A percentile compares a stretch with the other conserved stretches of the same genome.
phyloP scores from a whole-genome alignment of 2,113 vertebrate genomes.

The Egretta garzetta region DNA sequence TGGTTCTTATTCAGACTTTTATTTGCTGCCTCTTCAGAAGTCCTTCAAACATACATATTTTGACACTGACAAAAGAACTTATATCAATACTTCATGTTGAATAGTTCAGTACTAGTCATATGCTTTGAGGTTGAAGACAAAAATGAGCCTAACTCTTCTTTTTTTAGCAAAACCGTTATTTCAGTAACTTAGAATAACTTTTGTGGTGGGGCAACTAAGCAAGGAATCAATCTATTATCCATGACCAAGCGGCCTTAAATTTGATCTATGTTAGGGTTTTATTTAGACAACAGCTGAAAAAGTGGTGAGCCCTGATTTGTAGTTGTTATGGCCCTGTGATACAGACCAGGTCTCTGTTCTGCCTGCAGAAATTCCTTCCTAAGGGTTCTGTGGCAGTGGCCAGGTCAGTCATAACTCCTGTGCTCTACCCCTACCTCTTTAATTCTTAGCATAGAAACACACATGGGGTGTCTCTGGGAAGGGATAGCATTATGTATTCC shows the following conservation, averaged over 20 bases:
- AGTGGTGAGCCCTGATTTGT: constrained; percentile 44
- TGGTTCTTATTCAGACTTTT: not conserved
- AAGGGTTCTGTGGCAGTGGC: not conserved
- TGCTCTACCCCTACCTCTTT: not conserved
- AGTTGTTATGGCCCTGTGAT: constrained; percentile 34
- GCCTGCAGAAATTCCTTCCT: constrained; percentile 35
- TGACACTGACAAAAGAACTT: not conserved
- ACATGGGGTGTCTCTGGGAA: not conserved
- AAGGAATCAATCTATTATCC: not conserved
- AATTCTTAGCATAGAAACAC: not conserved
- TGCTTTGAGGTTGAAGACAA: not conserved
- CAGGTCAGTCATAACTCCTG: constrained; percentile 19
- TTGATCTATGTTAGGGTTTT: constrained; percentile 41
- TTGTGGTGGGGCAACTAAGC: not conserved
- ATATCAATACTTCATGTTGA: not conserved
- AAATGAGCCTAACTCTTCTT: not conserved
- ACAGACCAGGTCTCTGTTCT: constrained; percentile 43
- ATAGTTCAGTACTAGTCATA: not conserved
- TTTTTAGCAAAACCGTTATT: not conserved
- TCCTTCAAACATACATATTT: not conserved
- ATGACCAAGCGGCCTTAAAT: constrained; percentile 1
- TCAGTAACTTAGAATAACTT: not conserved
- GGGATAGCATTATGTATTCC: not conserved
- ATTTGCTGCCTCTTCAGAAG: not conserved
- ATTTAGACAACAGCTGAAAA: constrained; percentile 57